phyloP scores from a whole-genome alignment of 2,888 invertebrate species.

The Pyrgus malvae region DNA sequence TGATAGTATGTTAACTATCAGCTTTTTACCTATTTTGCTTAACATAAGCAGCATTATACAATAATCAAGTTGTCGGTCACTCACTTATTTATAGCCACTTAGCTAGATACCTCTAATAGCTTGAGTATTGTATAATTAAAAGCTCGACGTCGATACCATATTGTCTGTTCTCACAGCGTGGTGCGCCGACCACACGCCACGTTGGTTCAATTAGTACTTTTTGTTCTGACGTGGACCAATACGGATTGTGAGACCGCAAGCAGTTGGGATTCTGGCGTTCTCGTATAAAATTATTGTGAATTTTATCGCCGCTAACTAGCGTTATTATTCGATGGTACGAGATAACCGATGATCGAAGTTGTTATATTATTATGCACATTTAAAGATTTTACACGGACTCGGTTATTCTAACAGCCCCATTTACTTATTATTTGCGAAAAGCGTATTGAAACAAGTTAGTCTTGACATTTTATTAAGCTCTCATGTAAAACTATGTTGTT shows the following conservation, averaged over 20 bases:
- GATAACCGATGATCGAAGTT: conserved; percentile 38
- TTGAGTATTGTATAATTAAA: conserved; percentile 3
- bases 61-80: too few species aligned
- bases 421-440: neutral
- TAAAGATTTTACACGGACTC: conserved; percentile 57
- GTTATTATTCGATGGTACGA: conserved; percentile 23
- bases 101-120: neutral
- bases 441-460: neutral
- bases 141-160: conserved; percentile 26
- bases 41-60: too few species aligned
- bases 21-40: neutral
- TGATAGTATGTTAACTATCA: too few species aligned
- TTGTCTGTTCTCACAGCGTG: conserved; percentile 40
- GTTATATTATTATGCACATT: conserved; percentile 43
- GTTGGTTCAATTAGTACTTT: conserved; percentile 33
- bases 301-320: neutral
- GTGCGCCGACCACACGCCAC: conserved; percentile 31
- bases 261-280: neutral
- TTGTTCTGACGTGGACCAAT: conserved; percentile 53
- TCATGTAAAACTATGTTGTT: conserved; percentile 36
- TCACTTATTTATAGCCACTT: neutral
- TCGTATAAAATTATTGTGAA: conserved; percentile 1
- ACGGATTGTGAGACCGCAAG: conserved; percentile 33
- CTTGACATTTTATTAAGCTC: conserved; percentile 3
- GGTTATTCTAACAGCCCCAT: neutral